Evolutionary conservation across 1,140 invertebrate species (phyloP), one percentile per base, ranked within the genome.

Genomic region (Parapsyche elsis): DNA sequence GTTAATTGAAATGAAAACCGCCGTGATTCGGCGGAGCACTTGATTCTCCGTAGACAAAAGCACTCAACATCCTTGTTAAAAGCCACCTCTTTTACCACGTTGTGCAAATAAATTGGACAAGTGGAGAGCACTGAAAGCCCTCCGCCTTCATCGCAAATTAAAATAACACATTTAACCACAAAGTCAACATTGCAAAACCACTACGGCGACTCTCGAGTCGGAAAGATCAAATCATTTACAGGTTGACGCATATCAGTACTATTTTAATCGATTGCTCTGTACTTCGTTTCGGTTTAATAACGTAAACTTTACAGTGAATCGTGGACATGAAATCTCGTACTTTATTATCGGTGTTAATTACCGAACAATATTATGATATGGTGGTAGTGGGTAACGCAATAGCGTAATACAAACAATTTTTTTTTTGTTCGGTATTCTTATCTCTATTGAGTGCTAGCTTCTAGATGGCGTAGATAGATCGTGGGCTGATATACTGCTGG

Each of bases 381-480:
- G 4, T 71, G 24, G 24, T 70, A 24, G 1, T 67, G 26, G 59
- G 21, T 78, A 78, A 49, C 44, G 70, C 70, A 59, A 79, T 79
- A 73, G 67, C 24, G 44, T 12, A 79, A 30, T 59, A 70, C 44
- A 79, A 79, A 79, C 78, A 79, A 19, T 30, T 73, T 79, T 67
- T 61, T 21, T 67, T 67, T 67, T 24, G n/a, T 30, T 19, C 14
- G 19, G 67, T 71, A 45, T 70, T 23, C 24, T 79, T 79, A 79
- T 79, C 78, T 79, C 67, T 23, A 64, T 59, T 7, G 73, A 75
- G 44, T 23, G 73, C 5, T 53, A 21, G 53, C 24, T 67, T 67
- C 21, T 21, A 67, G 64, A 67, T 67, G 64, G 21, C 9, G 21
- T 26, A 67, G 64, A 67, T 26, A 26, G 64, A 67, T 23, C 9